These are phyloP conservation scores for Lacerta viridis DNA, from an alignment of 2,797 vertebrate genomes.

Conservation along the genomic window DNA sequence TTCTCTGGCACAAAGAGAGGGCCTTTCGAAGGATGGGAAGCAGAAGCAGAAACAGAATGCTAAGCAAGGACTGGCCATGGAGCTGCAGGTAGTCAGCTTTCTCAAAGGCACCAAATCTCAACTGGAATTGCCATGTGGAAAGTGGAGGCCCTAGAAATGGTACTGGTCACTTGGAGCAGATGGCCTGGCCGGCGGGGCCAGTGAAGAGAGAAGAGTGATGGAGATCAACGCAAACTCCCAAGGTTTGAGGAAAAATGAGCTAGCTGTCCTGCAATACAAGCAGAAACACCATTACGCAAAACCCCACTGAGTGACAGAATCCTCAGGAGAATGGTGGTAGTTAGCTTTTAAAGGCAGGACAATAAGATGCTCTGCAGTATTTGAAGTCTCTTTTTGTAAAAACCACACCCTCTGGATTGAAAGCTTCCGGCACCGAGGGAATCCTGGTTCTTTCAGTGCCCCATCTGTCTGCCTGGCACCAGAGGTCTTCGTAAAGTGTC, in stretches of 20 bases:
- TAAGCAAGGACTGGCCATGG: neutral
- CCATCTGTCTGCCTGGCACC: neutral
- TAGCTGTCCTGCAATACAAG: neutral
- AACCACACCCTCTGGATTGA: too few relatives aligned
- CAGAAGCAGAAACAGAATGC: neutral
- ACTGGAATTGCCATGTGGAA: neutral
- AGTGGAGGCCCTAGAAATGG: too few relatives aligned
- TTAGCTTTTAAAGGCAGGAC: neutral
- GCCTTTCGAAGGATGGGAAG: neutral
- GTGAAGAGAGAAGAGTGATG: too few relatives aligned
- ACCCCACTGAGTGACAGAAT: neutral
- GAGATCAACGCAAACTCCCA: neutral
- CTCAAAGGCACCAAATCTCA: neutral
- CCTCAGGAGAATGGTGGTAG: neutral
- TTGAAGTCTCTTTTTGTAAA: neutral
- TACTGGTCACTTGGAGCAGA: neutral
- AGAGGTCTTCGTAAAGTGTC: neutral
- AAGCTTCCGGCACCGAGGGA: neutral
- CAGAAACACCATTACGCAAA: neutral
- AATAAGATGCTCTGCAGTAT: neutral
- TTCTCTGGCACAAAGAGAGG: neutral
- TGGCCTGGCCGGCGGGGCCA: too few relatives aligned
- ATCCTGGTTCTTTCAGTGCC: neutral
- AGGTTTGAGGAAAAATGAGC: neutral
- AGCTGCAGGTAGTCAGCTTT: neutral